Evolutionary conservation across 2,888 invertebrate species (phyloP).

Genomic region (Trissolcus japonicus): DNA sequence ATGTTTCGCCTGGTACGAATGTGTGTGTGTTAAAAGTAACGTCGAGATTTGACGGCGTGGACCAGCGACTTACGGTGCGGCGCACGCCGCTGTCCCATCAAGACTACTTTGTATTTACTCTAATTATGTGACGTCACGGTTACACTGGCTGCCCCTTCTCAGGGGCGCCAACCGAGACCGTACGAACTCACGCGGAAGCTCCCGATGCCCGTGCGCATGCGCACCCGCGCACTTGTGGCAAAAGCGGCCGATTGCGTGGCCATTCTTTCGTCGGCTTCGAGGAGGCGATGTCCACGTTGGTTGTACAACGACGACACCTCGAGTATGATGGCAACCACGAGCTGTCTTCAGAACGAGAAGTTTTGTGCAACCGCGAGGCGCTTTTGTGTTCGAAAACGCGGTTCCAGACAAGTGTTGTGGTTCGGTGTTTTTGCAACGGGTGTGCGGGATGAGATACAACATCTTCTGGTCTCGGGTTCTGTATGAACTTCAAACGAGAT

Average conservation of each 20-base stretch:
- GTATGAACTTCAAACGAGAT: no score
- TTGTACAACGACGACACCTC: neutral
- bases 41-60: constrained; percentile 67
- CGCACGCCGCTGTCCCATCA: constrained; percentile 81
- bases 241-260: neutral
- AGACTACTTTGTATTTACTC: constrained; percentile 84
- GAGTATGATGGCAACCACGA: no score
- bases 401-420: no score
- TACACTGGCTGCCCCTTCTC: constrained; percentile 71
- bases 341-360: no score
- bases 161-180: constrained; percentile 55
- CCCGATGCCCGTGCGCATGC: constrained; percentile 63
- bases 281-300: neutral
- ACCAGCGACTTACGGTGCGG: constrained; percentile 76
- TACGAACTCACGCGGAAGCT: constrained; percentile 58
- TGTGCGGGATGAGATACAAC: no score
- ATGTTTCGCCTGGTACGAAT: neutral
- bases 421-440: no score
- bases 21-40: constrained; percentile 46
- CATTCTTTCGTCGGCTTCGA: constrained; percentile 22
- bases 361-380: no score
- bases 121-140: constrained; percentile 84
- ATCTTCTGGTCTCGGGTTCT: no score
- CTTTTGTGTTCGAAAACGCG: no score
- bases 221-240: neutral